Evolutionary conservation across 2,888 invertebrate species (phyloP), one percentile per base, ranked within the genome.

Genomic region (Nemoura dubitans): DNA sequence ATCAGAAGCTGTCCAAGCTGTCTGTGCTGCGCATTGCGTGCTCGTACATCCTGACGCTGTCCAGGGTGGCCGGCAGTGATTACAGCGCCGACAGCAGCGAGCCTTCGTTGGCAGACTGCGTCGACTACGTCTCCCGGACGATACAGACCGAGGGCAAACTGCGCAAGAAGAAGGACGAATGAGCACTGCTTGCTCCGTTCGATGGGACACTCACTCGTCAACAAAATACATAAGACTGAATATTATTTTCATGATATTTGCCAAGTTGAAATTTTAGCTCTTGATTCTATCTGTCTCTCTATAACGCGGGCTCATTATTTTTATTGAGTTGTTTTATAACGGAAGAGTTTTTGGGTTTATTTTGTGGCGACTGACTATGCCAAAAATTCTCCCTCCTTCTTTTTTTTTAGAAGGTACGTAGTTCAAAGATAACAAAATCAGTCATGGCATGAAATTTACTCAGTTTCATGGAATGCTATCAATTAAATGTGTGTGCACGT

Each of bases 11-110:
- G 29, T 98, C 98, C 0, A 98, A 98, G 90, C 92, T 98, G 85
- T 98, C 98, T 0, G 98, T 98, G 25, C 91, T 98, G 88, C 94
- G 98, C 92, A 97, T 98, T 91, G 98, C 98, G 0, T 97, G 98
- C 91, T 96, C 97, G 88, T 98, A 98, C 92, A 98, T 98, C 88
- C 93, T 97, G 90, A 97, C 98, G 0, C 92, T 98, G 88, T 96
- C 97, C 83, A 94, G 95, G 89, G 93, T 97, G 90, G 95, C 97
- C 2, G 96, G 95, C 7, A 92, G 94, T 89, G 95, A 96, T 89
- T 94, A 94, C 89, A 93, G 93, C 89, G 94, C 93, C 0, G 95
- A 94, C 88, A 90, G 94, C 89, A 93, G 93, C 85, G 91, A 92
- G 76, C 94, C 95, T 0, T 93, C 95, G 81, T 92, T 97, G 76